A percentile compares a stretch with the other conserved stretches of the same genome.
Conservation (phyloP, 2,113 vertebrate genomes). For the Philantomba maxwellii region DNA sequence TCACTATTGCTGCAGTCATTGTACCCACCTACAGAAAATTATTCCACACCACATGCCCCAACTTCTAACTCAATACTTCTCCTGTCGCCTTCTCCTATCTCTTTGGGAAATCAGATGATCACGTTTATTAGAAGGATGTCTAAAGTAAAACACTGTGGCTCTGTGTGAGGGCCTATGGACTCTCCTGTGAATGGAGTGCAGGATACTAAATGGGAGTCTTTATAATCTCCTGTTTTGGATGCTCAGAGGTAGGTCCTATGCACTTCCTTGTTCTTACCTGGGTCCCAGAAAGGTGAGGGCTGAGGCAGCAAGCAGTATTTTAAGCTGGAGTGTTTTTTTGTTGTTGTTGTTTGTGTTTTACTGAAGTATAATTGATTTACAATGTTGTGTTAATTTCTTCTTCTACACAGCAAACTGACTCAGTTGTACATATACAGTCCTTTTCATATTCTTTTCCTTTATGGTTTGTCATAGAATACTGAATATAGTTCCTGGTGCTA, state of each 20-base stretch:
- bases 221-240: not conserved
- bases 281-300: not conserved
- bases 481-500: not conserved
- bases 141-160: not conserved
- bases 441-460: not conserved
- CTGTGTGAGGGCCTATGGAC: fast-evolving
- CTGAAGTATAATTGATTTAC: not conserved
- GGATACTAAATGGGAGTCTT: no score
- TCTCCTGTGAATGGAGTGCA: not conserved
- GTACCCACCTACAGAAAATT: not conserved
- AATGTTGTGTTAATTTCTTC: not conserved
- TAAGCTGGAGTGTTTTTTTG: not conserved
- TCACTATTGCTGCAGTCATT: not conserved
- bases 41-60: not conserved
- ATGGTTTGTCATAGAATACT: not conserved
- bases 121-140: not conserved
- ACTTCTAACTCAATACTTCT: not conserved
- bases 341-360: not conserved
- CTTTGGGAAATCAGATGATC: not conserved
- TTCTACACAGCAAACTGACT: not conserved
- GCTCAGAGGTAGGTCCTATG: not conserved
- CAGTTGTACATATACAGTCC: not conserved
- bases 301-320: not conserved
- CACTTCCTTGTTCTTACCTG: not conserved
- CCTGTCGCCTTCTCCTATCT: not conserved